Evolutionary conservation across 2,113 vertebrate species (phyloP).

Genomic region (Spea multiplicata): DNA sequence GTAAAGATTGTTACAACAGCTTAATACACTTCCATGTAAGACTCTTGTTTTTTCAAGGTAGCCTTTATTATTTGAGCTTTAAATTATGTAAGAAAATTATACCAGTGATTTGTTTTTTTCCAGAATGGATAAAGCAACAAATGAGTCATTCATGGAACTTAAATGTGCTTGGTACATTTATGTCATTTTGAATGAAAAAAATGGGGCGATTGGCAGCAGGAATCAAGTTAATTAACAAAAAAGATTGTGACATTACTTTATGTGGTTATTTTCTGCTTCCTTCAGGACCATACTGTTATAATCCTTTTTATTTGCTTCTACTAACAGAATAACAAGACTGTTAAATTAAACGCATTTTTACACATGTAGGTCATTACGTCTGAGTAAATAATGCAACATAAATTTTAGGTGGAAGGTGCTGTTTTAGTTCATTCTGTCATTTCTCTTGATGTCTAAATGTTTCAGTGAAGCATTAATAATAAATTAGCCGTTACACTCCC

Average conservation of each 20-base stretch:
- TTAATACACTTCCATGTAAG: too few relatives aligned
- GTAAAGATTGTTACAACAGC: too few relatives aligned
- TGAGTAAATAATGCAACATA: conserved; percentile 22
- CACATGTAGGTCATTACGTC: conserved; percentile 34
- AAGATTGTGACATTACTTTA: conserved; percentile 2
- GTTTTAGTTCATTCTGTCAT: conserved; percentile 1
- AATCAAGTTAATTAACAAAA: conserved; percentile 24
- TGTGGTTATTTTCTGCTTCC: conserved; percentile 8
- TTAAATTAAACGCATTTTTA: conserved; percentile 12
- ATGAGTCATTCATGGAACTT: conserved; percentile 20
- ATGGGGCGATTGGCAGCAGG: conserved; percentile 20
- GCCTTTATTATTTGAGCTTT: too few relatives aligned
- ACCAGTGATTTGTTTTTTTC: neutral
- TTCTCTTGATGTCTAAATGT: conserved; percentile 9
- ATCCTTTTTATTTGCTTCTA: neutral
- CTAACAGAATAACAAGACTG: conserved; percentile 4
- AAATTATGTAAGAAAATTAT: neutral
- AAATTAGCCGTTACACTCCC: neutral
- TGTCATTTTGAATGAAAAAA: conserved; percentile 21
- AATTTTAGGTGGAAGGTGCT: conserved; percentile 20
- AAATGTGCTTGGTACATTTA: neutral
- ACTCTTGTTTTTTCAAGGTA: too few relatives aligned
- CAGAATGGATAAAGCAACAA: neutral
- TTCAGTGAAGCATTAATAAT: conserved; percentile 19
- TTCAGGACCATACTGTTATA: neutral